Evolutionary conservation across 2,888 invertebrate species (phyloP), one percentile per base, ranked within the genome.

Genomic region (Cepaea hortensis): DNA sequence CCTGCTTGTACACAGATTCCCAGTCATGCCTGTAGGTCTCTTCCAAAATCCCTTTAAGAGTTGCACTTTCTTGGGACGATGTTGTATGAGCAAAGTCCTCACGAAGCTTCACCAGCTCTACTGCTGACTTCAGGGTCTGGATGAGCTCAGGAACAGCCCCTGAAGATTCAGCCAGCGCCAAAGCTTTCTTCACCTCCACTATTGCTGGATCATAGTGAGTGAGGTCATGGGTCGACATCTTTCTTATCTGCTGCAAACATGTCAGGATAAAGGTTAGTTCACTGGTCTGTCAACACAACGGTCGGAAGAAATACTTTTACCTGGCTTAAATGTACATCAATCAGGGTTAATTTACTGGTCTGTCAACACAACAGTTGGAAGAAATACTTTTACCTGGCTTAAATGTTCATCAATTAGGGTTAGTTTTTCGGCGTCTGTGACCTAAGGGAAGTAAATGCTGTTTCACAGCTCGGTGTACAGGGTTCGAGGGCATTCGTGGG

Each of bases 121-220:
- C 23, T 1, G 84, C 84, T n/a, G 75, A 76, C n/a, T 84, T 76
- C 5, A 84, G 7, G 20, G 62, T 65, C 23, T 84, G 0, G n/a
- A 84, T 65, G 3, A 84, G 55, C n/a, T 84, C 84, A n/a, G 84
- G 65, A 4, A 18, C 3, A n/a, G 84, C 76, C 48, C 76, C 65
- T 76, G 84, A 72, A 15, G 84, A 76, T n/a, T 48, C 68, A n/a
- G 85, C 85, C 20, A 85, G 65, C 46, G 23, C 46, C 99, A 99
- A 94, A 96, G 97, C 0, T 97, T 99, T 89, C 95, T 99, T 15
- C 96, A 97, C 0, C 95, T 96, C 87, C 23, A 86, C 73, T 4
- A 85, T 70, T 11, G 85, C 79, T 3, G 85, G 85, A 55, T 85
- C 79, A 65, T 85, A 85, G 70, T 85, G 79, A 13, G 50, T 68